Conservation (phyloP, 2,113 vertebrate species). For the Pangasianodon gigas region DNA sequence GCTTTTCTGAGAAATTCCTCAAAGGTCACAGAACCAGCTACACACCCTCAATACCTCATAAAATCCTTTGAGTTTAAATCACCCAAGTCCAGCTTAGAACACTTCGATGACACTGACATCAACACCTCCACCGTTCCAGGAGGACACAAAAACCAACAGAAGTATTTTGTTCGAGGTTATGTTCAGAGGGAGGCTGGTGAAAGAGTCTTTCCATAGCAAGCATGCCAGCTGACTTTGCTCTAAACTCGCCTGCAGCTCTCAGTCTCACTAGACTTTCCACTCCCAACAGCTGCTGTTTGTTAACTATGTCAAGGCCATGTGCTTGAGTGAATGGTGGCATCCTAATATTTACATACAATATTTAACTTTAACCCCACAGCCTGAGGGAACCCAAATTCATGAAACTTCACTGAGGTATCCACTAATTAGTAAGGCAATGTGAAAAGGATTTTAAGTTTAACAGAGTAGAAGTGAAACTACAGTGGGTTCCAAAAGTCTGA, state of each 20-base stretch:
- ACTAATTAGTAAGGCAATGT: not conserved
- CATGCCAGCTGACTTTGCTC: constrained; percentile 61
- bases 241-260: constrained; percentile 59
- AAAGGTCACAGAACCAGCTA: not conserved
- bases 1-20: constrained; percentile 18
- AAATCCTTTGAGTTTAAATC: not conserved
- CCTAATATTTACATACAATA: constrained; percentile 62
- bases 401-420: not conserved
- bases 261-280: constrained; percentile 65
- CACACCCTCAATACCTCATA: constrained; percentile 5
- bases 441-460: not conserved
- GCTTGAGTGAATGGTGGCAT: constrained; percentile 60
- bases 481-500: not conserved
- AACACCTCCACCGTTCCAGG: constrained; percentile 8
- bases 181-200: constrained; percentile 42
- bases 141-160: not conserved
- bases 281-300: constrained; percentile 74
- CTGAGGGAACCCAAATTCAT: constrained; percentile 29
- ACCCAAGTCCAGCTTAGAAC: not conserved
- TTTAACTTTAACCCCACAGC: constrained; percentile 57
- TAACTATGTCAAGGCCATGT: constrained; percentile 60
- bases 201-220: constrained; percentile 54
- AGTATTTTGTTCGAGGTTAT: constrained; percentile 28
- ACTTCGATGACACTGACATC: not conserved
- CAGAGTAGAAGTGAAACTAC: not conserved